Evolutionary conservation across 2,797 vertebrate species (phyloP), one percentile per base, ranked within the genome.

Genomic region (Simalia tracyae): DNA sequence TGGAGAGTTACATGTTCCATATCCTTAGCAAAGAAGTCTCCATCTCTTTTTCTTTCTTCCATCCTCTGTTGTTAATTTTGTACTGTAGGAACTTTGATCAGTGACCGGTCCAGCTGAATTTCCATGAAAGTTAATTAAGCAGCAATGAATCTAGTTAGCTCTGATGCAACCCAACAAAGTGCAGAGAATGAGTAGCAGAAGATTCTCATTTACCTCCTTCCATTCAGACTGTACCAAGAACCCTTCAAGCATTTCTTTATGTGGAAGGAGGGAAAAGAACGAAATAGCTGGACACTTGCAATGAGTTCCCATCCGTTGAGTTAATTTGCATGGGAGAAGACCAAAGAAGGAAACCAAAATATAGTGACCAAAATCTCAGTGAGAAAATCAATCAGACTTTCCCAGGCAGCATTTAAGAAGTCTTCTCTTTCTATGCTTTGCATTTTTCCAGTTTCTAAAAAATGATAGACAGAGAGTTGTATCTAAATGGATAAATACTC

Each of bases 241-340:
- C 95, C 93, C 89, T 93, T 93, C 26, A 42, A 87, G 90, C 81
- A 88, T 95, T 96, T 92, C 92, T 95, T 94, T 93, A 46, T 15
- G 90, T 85, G 66, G 59, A 12, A 0, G 0, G 89, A 60, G 1
- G 1, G 84, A 60, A 28, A 68, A 91, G 84, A 91, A 91, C 90
- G 61, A n/a, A 0, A 0, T 90, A 92, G 42, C 91, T 87, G 24
- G 84, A 66, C 85, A 91, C 22, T 12, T 54, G 87, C 84, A 64
- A 90, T 90, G 84, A 46, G 86, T 91, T 94, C 93, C 84, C 89
- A 90, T 88, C 89, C 92, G 76, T 92, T 94, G 93, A 88, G 84
- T 64, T 72, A 81, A 59, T 68, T 68, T 85, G 28, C 5, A 14
- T 76, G 72, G 72, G n/a, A 93, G 94, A 95, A 91, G 64, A 93